These are phyloP conservation scores for Taeniopygia guttata DNA, from an alignment of 2,797 vertebrate genomes.

Conservation along the genomic window DNA sequence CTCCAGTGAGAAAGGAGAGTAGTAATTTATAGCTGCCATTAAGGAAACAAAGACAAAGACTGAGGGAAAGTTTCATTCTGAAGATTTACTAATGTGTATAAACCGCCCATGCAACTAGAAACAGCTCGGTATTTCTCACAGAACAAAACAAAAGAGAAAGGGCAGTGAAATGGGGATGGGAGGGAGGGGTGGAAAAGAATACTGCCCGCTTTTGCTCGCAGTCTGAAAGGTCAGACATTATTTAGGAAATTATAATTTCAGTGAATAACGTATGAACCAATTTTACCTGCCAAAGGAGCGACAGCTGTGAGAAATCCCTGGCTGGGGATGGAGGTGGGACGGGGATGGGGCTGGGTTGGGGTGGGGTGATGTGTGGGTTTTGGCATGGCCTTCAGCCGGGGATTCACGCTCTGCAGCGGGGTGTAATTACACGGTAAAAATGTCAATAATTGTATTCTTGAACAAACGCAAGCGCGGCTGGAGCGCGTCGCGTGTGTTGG, in stretches of 20 bases:
- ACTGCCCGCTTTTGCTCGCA: background rate
- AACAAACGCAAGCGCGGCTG: accelerated
- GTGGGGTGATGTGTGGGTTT: background rate
- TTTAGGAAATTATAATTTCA: background rate
- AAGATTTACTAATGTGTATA: slow-evolving; percentile 77
- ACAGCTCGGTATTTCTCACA: slow-evolving; percentile 54
- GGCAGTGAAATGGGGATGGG: background rate
- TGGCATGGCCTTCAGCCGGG: background rate
- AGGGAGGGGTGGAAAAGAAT: background rate
- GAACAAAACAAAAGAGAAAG: slow-evolving; percentile 60
- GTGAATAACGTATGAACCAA: background rate
- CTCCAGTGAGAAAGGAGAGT: slow-evolving; percentile 64
- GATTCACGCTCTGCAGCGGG: accelerated
- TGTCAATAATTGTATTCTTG: accelerated
- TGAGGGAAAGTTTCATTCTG: slow-evolving; percentile 59
- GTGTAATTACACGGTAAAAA: background rate
- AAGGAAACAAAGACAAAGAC: slow-evolving; percentile 71
- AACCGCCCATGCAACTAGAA: slow-evolving; percentile 57
- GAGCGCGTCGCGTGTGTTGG: accelerated
- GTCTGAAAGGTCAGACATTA: slow-evolving; percentile 44
- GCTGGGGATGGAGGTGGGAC: background rate
- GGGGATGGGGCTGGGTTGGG: background rate
- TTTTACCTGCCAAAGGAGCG: background rate
- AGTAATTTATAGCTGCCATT: slow-evolving; percentile 79
- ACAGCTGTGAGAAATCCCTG: background rate